Percentiles rank a stretch among this genome's conserved stretches.
These are phyloP conservation scores for Patella depressa DNA, from an alignment of 2,888 invertebrate genomes.

Conservation along the genomic window DNA sequence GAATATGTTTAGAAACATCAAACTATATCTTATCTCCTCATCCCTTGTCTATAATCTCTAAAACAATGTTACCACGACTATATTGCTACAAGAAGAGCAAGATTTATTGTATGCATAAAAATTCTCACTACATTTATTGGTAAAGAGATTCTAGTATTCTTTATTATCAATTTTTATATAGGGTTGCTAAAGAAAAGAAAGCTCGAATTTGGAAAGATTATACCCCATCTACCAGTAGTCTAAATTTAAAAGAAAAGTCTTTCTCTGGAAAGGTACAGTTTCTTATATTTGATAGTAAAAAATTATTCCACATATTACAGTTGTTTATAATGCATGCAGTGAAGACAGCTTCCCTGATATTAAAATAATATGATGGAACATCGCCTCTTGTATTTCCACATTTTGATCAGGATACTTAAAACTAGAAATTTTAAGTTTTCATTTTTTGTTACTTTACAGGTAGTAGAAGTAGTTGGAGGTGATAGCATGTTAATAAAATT, in stretches of 20 bases:
- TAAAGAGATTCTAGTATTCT: too few relatives aligned
- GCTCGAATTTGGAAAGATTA: conserved; percentile 94
- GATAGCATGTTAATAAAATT: conserved; percentile 91
- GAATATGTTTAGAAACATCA: too few relatives aligned
- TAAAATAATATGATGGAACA: neutral
- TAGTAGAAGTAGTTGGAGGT: conserved; percentile 91
- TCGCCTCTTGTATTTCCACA: too few relatives aligned
- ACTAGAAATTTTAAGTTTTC: too few relatives aligned
- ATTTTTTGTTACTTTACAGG: conserved; percentile 48
- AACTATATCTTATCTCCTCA: too few relatives aligned
- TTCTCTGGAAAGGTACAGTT: conserved; percentile 64
- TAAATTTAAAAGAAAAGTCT: conserved; percentile 65
- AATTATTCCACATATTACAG: too few relatives aligned
- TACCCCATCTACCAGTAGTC: conserved; percentile 74
- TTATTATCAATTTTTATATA: conserved; percentile 38
- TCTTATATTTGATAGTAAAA: neutral
- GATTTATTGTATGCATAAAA: too few relatives aligned
- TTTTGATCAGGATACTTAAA: too few relatives aligned
- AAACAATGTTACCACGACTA: too few relatives aligned
- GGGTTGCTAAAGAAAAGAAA: conserved; percentile 86
- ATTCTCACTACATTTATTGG: too few relatives aligned
- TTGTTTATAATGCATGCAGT: neutral
- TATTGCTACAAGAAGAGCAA: too few relatives aligned
- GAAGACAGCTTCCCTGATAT: neutral
- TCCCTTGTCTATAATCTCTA: too few relatives aligned